Conservation (phyloP, 1,140 invertebrate species). For the Chymomyza costata region DNA sequence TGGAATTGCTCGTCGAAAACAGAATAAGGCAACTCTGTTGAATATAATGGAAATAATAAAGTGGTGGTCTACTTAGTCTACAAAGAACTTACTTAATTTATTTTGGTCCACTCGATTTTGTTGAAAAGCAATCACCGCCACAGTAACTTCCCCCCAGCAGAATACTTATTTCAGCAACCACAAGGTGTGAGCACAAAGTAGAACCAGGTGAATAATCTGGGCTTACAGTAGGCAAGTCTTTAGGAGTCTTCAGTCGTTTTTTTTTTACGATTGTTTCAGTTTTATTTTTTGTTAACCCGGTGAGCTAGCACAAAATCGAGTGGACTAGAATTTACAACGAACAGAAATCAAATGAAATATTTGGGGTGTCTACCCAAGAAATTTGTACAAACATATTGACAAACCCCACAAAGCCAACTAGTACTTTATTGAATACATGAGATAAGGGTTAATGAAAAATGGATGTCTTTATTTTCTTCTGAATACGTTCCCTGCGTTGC, state of each 20-base stretch:
- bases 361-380: background rate
- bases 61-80: no score
- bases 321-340: conserved; percentile 13
- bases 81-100: background rate
- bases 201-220: conserved; percentile 47
- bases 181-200: conserved; percentile 51
- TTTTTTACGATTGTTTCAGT: background rate
- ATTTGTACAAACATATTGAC: conserved; percentile 51
- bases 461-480: no score
- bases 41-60: no score
- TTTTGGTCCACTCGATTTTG: background rate
- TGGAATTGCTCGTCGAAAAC: no score
- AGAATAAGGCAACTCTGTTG: no score
- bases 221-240: no score
- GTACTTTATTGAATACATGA: no score
- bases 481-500: no score
- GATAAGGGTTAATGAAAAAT: no score
- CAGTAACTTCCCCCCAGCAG: conserved; percentile 21
- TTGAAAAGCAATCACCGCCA: background rate
- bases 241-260: background rate
- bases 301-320: conserved; percentile 26
- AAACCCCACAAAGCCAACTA: conserved; percentile 29
- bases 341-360: conserved; percentile 21
- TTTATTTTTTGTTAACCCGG: conserved; percentile 13
- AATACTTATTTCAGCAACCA: conserved; percentile 38